Evolutionary conservation across 2,113 vertebrate species (phyloP), one percentile per base, ranked within the genome.

Genomic region (Theropithecus gelada): DNA sequence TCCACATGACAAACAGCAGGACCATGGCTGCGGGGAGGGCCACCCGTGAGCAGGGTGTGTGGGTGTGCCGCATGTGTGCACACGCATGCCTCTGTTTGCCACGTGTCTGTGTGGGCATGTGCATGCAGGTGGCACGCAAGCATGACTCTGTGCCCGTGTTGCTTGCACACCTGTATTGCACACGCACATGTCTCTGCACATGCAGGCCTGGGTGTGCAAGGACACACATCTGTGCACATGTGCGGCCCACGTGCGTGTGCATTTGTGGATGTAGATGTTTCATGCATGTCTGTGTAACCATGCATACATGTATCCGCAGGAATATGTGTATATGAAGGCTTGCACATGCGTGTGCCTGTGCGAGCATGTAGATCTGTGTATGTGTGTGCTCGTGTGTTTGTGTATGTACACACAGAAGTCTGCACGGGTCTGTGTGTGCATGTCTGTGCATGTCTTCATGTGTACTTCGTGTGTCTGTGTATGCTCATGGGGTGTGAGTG

Each of bases 1-100:
- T 99, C 99, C 99, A 99, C 97, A 99, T 97, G 82, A 99, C 99
- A 2, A 99, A 99, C 52, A 99, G 98, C 97, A 99, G 98, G 75
- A 99, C 99, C 99, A 99, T 99, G 97, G 99, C 99, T 99, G 98
- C 0, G 23, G 92, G 52, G 25, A 59, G 32, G 79, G 12, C 1
- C 2, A 1, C 0, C 48, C 5, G 23, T 81, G 86, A 96, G 96
- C 35, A 0, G 30, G 66, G 17, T 0, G 73, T 14, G 43, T 13
- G 27, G 14, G 18, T 3, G 48, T 1, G 40, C 1, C 0, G 0
- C 10, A 3, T 1, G 48, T 7, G 64, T 0, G 25, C 2, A 3
- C 16, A 38, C 0, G 23, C 13, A 40, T 38, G 30, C 73, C 13
- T 27, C 73, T 20, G 27, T 23, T 16, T 70, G 66, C 35, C 35